Conservation (phyloP, 2,888 invertebrate genomes). For the Phaedon cochleariae region DNA sequence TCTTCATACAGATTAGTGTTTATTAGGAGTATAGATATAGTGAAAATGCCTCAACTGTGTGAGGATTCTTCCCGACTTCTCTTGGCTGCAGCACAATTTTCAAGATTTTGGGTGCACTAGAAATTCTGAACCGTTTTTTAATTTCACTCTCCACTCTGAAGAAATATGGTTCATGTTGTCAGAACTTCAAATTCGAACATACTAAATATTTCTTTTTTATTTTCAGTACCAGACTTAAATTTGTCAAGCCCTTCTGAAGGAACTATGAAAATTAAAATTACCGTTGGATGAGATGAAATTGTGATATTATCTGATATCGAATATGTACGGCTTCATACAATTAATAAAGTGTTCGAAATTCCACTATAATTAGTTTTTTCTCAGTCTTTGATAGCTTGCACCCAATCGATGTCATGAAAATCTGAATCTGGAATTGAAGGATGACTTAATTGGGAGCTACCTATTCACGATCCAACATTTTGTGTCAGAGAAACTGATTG, state of each 20-base stretch:
- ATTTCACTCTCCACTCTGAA: no score
- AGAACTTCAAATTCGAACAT: no score
- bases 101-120: no score
- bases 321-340: neutral
- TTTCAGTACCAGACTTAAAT: slow-evolving; percentile 59
- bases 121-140: no score
- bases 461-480: no score
- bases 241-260: slow-evolving; percentile 56
- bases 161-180: no score
- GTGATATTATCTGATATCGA: neutral
- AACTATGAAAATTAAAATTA: slow-evolving; percentile 50
- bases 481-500: no score
- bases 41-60: no score
- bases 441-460: neutral
- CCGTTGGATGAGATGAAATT: slow-evolving; percentile 33
- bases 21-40: no score
- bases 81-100: no score
- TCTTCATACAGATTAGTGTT: no score
- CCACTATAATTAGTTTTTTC: neutral
- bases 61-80: neutral
- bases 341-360: neutral
- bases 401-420: neutral
- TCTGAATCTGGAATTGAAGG: neutral
- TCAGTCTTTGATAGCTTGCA: neutral
- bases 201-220: slow-evolving; percentile 30